phyloP scores from a whole-genome alignment of 2,888 invertebrate genomes.

The Eristalis tenax region DNA sequence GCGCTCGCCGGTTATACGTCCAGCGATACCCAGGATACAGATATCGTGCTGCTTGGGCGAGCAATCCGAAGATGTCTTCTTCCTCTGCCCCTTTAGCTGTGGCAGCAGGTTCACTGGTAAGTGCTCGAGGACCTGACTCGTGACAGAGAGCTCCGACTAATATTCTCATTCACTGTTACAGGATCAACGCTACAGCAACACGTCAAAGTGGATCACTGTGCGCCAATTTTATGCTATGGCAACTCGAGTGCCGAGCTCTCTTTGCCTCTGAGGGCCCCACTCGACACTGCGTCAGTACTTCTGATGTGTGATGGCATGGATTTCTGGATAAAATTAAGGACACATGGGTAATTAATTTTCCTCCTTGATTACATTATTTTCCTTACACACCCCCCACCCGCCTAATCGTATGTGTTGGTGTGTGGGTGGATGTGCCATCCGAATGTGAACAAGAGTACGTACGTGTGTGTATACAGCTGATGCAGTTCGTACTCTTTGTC shows the following conservation, averaged over 20 bases:
- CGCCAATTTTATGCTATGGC: conserved; percentile 74
- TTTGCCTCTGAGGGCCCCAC: conserved; percentile 74
- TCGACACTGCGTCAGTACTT: conserved; percentile 74
- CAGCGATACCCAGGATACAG: conserved; percentile 38
- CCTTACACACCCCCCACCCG: background rate
- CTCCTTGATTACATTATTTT: conserved; percentile 52
- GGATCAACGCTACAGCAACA: conserved; percentile 74
- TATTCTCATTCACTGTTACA: conserved; percentile 49
- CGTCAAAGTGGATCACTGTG: conserved; percentile 74
- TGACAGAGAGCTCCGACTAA: conserved; percentile 1
- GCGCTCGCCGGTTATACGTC: conserved; percentile 31
- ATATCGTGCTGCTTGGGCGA: conserved; percentile 44
- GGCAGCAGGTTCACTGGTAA: conserved; percentile 68
- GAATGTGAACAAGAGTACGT: background rate
- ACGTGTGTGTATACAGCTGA: too few species aligned
- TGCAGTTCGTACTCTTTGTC: background rate
- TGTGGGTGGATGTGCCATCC: background rate
- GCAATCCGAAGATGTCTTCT: conserved; percentile 33
- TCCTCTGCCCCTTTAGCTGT: conserved; percentile 65
- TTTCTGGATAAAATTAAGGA: conserved; percentile 75
- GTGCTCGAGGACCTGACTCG: conserved; percentile 11
- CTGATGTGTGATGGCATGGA: conserved; percentile 73
- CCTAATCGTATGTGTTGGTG: conserved; percentile 15
- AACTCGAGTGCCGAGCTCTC: conserved; percentile 74
- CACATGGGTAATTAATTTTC: conserved; percentile 72